Percentiles rank a stretch among this genome's conserved stretches.
phyloP scores from a whole-genome alignment of 2,797 vertebrate species.

The Sebastes cheni region DNA sequence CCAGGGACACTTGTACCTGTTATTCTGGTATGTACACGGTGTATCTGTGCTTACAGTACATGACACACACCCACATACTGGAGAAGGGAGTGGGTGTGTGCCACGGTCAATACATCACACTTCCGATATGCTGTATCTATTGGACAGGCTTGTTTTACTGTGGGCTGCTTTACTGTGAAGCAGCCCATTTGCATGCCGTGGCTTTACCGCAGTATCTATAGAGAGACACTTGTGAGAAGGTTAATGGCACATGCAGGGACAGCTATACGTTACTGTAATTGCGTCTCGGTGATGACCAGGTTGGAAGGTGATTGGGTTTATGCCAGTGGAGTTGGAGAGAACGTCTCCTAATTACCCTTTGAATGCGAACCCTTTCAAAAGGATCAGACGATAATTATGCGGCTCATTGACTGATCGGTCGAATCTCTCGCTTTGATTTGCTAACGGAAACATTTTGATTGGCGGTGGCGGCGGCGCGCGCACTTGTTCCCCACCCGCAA shows the following conservation, averaged over 20 bases:
- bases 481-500: not conserved
- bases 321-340: not conserved
- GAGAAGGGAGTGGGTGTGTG: not conserved
- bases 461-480: not conserved
- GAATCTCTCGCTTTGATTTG: slow-evolving; percentile 35
- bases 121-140: not conserved
- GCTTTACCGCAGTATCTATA: not conserved
- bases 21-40: slow-evolving; percentile 9
- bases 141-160: no score
- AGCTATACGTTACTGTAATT: not conserved
- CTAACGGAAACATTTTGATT: slow-evolving; percentile 29
- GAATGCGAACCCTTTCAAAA: slow-evolving; percentile 21
- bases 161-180: not conserved
- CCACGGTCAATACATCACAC: not conserved
- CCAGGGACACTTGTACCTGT: slow-evolving; percentile 38
- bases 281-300: slow-evolving; percentile 3
- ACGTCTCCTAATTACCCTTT: slow-evolving; percentile 16
- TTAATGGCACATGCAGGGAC: not conserved
- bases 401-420: slow-evolving; percentile 30
- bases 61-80: not conserved
- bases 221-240: slow-evolving; percentile 8
- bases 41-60: not conserved
- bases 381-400: slow-evolving; percentile 36
- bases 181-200: not conserved
- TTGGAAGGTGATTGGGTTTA: slow-evolving; percentile 19